Conservation (phyloP, 2,113 vertebrate species). For the Sphyrna mokarran region DNA sequence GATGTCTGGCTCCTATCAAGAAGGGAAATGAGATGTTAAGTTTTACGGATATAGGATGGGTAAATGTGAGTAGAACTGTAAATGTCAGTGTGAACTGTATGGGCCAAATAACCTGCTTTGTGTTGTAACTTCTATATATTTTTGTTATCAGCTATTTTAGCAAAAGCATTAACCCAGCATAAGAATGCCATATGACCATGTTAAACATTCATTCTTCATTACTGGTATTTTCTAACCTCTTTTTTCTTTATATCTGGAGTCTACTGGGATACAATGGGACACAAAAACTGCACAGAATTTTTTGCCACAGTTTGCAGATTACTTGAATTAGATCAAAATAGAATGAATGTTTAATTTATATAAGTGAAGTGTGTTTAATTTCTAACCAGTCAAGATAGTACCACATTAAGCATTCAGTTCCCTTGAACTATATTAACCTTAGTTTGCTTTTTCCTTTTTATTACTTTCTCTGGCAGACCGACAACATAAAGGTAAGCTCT, state of each 20-base stretch:
- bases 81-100: not conserved
- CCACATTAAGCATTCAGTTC: not conserved
- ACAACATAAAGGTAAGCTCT: slow-evolving; percentile 59
- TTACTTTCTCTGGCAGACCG: slow-evolving; percentile 55
- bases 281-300: not conserved
- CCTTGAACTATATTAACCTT: slow-evolving; percentile 24
- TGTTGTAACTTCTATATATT: not conserved
- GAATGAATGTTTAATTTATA: not conserved
- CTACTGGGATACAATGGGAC: not conserved
- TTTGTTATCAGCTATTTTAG: not conserved
- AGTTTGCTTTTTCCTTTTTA: slow-evolving; percentile 40
- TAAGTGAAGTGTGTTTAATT: slow-evolving; percentile 7
- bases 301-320: not conserved
- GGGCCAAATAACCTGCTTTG: not conserved
- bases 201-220: not conserved
- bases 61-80: not conserved
- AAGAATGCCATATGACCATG: not conserved
- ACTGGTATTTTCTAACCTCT: not conserved
- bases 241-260: not conserved
- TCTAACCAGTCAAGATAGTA: not conserved
- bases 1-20: not conserved
- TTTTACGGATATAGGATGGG: not conserved
- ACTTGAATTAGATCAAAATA: not conserved
- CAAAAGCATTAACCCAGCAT: not conserved
- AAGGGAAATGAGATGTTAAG: not conserved